A percentile compares a stretch with the other conserved stretches of the same genome.
These are phyloP conservation scores for Cisticola juncidis DNA, from an alignment of 2,113 vertebrate genomes.

Conservation along the genomic window DNA sequence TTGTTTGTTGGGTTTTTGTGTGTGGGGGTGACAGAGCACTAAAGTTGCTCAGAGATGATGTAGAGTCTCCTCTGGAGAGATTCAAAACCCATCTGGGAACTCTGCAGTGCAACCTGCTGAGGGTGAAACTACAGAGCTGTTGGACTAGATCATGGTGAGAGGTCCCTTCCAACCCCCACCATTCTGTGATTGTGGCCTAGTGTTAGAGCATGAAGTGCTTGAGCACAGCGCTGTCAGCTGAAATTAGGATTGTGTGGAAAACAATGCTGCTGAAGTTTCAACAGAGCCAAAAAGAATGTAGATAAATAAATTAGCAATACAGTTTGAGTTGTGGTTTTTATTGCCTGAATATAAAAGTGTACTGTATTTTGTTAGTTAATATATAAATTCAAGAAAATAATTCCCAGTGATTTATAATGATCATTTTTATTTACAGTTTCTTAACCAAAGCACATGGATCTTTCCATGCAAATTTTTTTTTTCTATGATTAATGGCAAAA, in stretches of 20 bases:
- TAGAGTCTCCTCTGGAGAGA: not conserved
- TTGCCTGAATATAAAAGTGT: not conserved
- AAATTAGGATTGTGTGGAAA: not conserved
- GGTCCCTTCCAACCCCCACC: not conserved
- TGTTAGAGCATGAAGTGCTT: not conserved
- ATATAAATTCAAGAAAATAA: not conserved
- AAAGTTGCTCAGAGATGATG: not conserved
- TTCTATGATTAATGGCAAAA: not conserved
- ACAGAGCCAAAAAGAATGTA: not conserved
- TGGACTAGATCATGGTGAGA: not conserved
- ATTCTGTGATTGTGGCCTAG: not conserved
- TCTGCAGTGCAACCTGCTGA: not conserved
- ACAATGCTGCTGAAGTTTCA: not conserved
- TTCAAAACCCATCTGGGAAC: not conserved
- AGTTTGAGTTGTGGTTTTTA: not conserved
- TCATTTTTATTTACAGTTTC: not conserved
- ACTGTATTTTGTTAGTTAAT: not conserved
- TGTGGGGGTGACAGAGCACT: not conserved
- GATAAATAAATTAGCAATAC: not conserved
- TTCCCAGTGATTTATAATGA: not conserved
- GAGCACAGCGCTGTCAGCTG: not conserved
- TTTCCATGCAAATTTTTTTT: not conserved
- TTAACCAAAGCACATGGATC: not conserved
- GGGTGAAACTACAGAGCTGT: rapidly evolving
- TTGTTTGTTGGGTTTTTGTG: not conserved